Evolutionary conservation across 2,888 invertebrate species (phyloP).

Genomic region (Lasioglossum pauxillum): DNA sequence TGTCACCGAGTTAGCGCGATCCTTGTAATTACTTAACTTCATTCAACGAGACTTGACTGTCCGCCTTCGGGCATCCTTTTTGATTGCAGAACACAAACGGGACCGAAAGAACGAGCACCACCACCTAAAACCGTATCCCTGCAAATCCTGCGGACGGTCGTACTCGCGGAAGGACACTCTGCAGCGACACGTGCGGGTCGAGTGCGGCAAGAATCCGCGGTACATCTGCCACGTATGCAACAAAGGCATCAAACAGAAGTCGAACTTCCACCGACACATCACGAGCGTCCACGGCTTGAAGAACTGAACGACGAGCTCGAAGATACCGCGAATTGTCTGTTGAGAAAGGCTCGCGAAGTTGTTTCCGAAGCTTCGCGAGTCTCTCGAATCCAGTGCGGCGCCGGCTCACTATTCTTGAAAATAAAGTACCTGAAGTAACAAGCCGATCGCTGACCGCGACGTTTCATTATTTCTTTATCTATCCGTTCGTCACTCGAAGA

Average conservation of each 20-base stretch:
- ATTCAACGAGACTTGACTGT: not conserved
- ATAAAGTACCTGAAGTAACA: conserved; percentile 36
- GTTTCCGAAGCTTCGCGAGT: not conserved
- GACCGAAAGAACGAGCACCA: not conserved
- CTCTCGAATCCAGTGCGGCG: not conserved
- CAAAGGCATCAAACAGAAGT: conserved; percentile 89
- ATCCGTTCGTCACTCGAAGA: conserved; percentile 24
- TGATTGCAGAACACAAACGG: conserved; percentile 33
- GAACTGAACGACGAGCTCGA: conserved; percentile 21
- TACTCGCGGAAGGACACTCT: conserved; percentile 89
- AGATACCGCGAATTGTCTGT: not conserved
- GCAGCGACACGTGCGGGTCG: conserved; percentile 91
- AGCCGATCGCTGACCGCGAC: not conserved
- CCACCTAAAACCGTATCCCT: conserved; percentile 70
- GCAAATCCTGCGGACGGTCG: conserved; percentile 76
- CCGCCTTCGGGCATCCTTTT: conserved; percentile 12
- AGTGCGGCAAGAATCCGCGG: conserved; percentile 90
- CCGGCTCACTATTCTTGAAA: not conserved
- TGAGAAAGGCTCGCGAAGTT: not conserved
- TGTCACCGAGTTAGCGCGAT: not conserved
- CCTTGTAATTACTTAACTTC: not conserved
- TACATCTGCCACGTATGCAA: conserved; percentile 90
- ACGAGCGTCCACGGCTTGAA: conserved; percentile 73
- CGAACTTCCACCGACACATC: conserved; percentile 81
- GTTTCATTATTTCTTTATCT: conserved; percentile 28